Evolutionary conservation across 2,888 invertebrate genomes (phyloP).

Genomic region (Lithophane semibrunnea): DNA sequence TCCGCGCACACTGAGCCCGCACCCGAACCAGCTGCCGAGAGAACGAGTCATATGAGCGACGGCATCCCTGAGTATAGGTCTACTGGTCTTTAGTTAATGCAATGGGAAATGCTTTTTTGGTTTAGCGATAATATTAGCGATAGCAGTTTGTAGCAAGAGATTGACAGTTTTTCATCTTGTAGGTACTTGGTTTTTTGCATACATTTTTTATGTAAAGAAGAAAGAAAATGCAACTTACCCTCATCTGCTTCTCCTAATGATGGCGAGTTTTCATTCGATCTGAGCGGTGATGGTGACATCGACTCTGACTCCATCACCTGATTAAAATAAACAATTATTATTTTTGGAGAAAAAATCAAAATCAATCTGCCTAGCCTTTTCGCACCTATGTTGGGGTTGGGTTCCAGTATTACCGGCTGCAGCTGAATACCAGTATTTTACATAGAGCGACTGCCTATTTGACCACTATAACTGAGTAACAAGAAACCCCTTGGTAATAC

Average conservation of each 20-base stretch:
- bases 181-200: not conserved
- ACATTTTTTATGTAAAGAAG: not conserved
- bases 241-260: conserved; percentile 88
- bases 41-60: not conserved
- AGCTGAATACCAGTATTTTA: not conserved
- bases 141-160: not conserved
- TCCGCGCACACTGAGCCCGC: conserved; percentile 78
- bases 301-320: conserved; percentile 84
- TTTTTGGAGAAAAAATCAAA: not conserved
- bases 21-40: conserved; percentile 75
- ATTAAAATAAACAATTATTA: conserved; percentile 11
- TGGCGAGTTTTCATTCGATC: conserved; percentile 85
- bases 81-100: not conserved
- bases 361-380: not conserved
- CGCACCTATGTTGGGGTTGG: not conserved
- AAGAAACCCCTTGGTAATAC: not conserved
- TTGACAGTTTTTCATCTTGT: not conserved
- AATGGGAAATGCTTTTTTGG: not conserved
- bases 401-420: not conserved
- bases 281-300: conserved; percentile 84
- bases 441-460: not conserved
- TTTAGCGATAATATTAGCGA: not conserved
- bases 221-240: conserved; percentile 69
- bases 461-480: not conserved
- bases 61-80: not conserved